phyloP scores from a whole-genome alignment of 1,140 invertebrate species.

The Bombus pyrosoma region DNA sequence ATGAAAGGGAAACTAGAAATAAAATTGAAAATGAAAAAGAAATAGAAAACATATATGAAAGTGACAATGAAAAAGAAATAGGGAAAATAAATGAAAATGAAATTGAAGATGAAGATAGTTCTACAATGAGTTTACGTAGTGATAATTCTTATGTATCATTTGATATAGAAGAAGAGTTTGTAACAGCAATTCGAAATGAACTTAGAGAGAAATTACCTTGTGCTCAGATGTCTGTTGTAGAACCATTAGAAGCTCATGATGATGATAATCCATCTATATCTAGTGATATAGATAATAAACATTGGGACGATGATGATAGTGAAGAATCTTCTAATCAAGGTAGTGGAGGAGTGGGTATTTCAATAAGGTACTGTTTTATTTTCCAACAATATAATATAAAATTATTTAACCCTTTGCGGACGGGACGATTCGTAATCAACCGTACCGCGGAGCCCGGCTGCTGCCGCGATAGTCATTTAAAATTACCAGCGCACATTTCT shows the following conservation, averaged over 20 bases:
- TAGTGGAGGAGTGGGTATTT: slow-evolving; percentile 76
- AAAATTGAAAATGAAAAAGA: slow-evolving; percentile 55
- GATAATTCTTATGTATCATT: slow-evolving; percentile 84
- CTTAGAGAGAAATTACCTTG: slow-evolving; percentile 87
- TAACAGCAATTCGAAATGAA: slow-evolving; percentile 87
- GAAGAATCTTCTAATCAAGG: slow-evolving; percentile 72
- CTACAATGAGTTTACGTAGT: slow-evolving; percentile 78
- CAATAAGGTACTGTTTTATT: slow-evolving; percentile 77
- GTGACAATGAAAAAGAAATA: slow-evolving; percentile 40
- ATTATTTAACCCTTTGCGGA: not conserved
- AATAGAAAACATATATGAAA: slow-evolving; percentile 39
- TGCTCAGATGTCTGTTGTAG: slow-evolving; percentile 84
- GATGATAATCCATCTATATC: slow-evolving; percentile 73
- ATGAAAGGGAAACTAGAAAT: not conserved
- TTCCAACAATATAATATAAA: not conserved
- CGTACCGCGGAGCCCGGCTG: no score
- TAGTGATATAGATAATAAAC: slow-evolving; percentile 69
- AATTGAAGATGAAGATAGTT: slow-evolving; percentile 78
- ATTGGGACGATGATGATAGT: slow-evolving; percentile 73
- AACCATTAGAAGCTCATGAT: slow-evolving; percentile 75
- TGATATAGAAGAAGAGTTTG: slow-evolving; percentile 87
- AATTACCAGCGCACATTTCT: no score
- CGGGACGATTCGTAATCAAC: no score
- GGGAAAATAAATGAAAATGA: slow-evolving; percentile 44
- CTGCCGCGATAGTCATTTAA: no score